Evolutionary conservation across 2,797 vertebrate genomes (phyloP), one percentile per base, ranked within the genome.

Genomic region (Gambelia wislizenii): DNA sequence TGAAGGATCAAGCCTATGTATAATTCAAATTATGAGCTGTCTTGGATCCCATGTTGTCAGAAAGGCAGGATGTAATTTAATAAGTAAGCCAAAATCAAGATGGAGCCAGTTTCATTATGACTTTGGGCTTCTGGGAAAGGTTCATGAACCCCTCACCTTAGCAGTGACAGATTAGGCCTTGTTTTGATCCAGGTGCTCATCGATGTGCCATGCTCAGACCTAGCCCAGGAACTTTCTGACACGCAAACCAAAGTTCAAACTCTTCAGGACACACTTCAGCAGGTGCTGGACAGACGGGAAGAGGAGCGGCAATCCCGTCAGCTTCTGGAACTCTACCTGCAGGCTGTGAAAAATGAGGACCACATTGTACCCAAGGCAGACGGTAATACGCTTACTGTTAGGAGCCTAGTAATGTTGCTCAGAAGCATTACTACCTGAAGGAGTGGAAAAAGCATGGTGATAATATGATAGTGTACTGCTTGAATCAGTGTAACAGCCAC

Each of bases 221-320:
- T 99, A 88, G 98, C 98, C 14, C 91, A 77, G 89, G 98, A 97
- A 22, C 94, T 99, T 69, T 86, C 92, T 47, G 98, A 98, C 82
- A 94, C 95, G 39, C 90, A 94, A 64, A 87, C 92, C 89, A 97
- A 97, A 81, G 95, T 96, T 0, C 95, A 95, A 2, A 93, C 95
- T 0, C 96, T 99, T 54, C 98, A 99, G 96, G 95, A 97, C 89
- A 97, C 98, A 0, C 95, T 99, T 67, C 99, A 99, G 96, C 97
- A 96, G 83, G 97, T 97, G 47, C 96, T 99, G 92, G 99, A 99
- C 96, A 96, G 97, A 59, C 96, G 97, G 42, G 98, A 99, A 87
- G 98, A 99, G 84, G 98, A 98, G 90, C 97, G 98, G 0, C 98
- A 98, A 95, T 98, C 98, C 75, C 98, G 94, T 92, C 98, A 99